A percentile compares a stretch with the other conserved stretches of the same genome.
Conservation (phyloP, 2,888 invertebrate species). For the Synanthedon andrenaeformis region DNA sequence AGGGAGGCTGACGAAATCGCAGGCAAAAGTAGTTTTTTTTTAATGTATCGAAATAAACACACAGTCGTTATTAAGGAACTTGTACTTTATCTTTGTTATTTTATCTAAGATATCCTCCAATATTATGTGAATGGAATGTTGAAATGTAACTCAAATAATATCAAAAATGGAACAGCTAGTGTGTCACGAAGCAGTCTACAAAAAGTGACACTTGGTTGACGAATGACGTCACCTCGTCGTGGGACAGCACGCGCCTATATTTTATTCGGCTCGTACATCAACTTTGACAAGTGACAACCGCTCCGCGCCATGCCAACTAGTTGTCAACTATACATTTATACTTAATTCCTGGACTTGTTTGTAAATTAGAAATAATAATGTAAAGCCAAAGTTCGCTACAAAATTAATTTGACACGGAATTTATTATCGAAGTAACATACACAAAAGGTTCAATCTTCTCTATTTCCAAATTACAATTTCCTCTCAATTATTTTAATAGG, state of each 20-base stretch:
- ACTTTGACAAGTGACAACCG: slow-evolving; percentile 29
- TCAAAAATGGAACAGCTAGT: slow-evolving; percentile 21
- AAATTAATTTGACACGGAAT: not conserved
- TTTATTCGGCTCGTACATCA: slow-evolving; percentile 33
- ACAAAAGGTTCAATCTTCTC: not conserved
- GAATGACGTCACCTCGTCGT: slow-evolving; percentile 28
- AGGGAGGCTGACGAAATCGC: no score
- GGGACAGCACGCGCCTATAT: slow-evolving; percentile 21
- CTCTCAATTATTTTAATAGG: not conserved
- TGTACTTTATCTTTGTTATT: no score
- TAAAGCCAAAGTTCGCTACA: not conserved
- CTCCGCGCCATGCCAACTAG: slow-evolving; percentile 8
- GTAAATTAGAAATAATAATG: not conserved
- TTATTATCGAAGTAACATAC: not conserved
- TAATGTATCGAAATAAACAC: no score
- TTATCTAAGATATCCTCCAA: no score
- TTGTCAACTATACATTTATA: not conserved
- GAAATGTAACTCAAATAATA: slow-evolving; percentile 17
- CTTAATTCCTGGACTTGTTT: not conserved
- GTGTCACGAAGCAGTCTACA: slow-evolving; percentile 1
- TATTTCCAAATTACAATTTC: not conserved
- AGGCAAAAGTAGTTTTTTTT: no score
- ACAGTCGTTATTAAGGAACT: no score
- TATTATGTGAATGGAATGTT: no score
- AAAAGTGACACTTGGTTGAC: slow-evolving; percentile 33